These are phyloP conservation scores for Micromussa lordhowensis DNA, from an alignment of 92 coral and sea anemone species.

Conservation along the genomic window DNA sequence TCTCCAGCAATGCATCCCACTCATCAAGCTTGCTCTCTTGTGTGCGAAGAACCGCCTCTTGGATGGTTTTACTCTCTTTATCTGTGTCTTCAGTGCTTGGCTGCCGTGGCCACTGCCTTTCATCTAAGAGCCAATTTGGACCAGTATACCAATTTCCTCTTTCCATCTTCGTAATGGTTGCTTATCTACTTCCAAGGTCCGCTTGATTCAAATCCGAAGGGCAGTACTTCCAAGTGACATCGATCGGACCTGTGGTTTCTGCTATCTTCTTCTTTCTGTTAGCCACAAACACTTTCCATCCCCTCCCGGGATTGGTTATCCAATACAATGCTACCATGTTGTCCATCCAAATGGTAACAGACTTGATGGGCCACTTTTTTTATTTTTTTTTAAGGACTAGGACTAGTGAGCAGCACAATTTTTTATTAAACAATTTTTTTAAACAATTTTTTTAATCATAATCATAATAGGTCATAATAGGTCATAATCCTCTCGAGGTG, in stretches of 20 bases:
- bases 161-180: slow-evolving; percentile 42
- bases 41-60: slow-evolving; percentile 17
- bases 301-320: too few relatives aligned
- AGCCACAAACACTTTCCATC: too few relatives aligned
- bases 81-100: slow-evolving; percentile 32
- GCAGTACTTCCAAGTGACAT: slow-evolving; percentile 50
- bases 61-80: slow-evolving; percentile 29
- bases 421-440: too few relatives aligned
- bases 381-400: too few relatives aligned
- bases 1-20: slow-evolving; percentile 55
- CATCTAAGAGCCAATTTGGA: slow-evolving; percentile 39
- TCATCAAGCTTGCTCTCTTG: slow-evolving; percentile 37
- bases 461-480: too few relatives aligned
- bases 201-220: slow-evolving; percentile 52
- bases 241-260: too few relatives aligned
- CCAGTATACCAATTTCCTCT: slow-evolving; percentile 54
- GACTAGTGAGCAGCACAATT: too few relatives aligned
- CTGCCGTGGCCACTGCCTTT: slow-evolving; percentile 60
- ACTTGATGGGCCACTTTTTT: too few relatives aligned
- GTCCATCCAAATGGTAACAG: too few relatives aligned
- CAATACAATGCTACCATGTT: too few relatives aligned
- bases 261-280: too few relatives aligned
- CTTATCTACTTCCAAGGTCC: slow-evolving; percentile 62
- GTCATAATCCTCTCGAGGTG: slow-evolving; percentile 47
- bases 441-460: too few relatives aligned